A percentile compares a stretch with the other conserved stretches of the same genome.
These are phyloP conservation scores for Episyrphus balteatus DNA, from an alignment of 1,140 invertebrate genomes.

Conservation along the genomic window DNA sequence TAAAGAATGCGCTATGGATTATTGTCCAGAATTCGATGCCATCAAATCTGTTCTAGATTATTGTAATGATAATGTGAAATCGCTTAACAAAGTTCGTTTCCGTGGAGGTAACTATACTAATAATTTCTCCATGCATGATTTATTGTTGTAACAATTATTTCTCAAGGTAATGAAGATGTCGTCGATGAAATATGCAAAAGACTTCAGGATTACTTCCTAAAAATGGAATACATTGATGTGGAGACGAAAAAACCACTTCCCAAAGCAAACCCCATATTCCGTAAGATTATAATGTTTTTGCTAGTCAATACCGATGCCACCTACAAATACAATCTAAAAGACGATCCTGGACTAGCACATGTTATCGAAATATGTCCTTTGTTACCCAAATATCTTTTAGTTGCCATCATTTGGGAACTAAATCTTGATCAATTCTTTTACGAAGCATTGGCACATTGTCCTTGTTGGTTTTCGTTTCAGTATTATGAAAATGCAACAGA, in stretches of 20 bases:
- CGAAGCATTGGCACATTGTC: constrained; percentile 10
- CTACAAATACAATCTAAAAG: constrained; percentile 10
- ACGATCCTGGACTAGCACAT: constrained; percentile 9
- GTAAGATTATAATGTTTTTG: constrained; percentile 12
- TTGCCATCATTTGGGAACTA: constrained; percentile 11
- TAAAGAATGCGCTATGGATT: constrained; percentile 11
- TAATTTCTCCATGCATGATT: background rate
- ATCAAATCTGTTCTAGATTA: constrained; percentile 10
- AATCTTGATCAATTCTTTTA: constrained; percentile 12
- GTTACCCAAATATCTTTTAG: constrained; percentile 12
- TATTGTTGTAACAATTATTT: background rate
- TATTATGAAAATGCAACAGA: constrained; percentile 10
- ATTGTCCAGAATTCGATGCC: constrained; percentile 11
- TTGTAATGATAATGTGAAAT: constrained; percentile 10
- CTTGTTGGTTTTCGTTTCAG: constrained; percentile 14
- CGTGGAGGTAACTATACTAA: constrained; percentile 12
- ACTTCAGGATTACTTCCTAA: background rate
- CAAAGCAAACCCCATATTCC: constrained; percentile 3
- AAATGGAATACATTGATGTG: background rate
- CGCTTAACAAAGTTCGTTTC: constrained; percentile 9
- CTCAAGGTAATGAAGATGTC: constrained; percentile 3
- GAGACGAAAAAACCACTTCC: constrained; percentile 3
- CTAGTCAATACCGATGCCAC: constrained; percentile 13
- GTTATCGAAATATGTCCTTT: constrained; percentile 10
- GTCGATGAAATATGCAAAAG: background rate